These are phyloP conservation scores for Charanyca ferruginea DNA, from an alignment of 2,888 invertebrate species.

Conservation along the genomic window DNA sequence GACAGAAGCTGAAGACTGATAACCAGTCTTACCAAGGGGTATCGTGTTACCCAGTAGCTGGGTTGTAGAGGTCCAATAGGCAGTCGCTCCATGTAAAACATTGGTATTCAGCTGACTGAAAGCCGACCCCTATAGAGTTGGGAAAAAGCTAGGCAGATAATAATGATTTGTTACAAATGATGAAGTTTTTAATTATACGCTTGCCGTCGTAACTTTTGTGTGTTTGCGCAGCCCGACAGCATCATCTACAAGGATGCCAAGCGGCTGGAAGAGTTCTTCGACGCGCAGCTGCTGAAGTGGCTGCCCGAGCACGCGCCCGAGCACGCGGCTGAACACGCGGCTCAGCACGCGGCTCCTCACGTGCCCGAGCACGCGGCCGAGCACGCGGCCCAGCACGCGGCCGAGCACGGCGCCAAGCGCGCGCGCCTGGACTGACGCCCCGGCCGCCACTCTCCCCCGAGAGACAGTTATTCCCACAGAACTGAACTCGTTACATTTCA, in stretches of 20 bases:
- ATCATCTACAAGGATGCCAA: constrained; percentile 95
- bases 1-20: too few species aligned
- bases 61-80: too few species aligned
- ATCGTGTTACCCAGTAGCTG: too few species aligned
- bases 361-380: constrained; percentile 93
- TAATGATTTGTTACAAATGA: too few species aligned
- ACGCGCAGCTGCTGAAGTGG: constrained; percentile 95
- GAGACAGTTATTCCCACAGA: neutral
- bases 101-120: too few species aligned
- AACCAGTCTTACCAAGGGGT: too few species aligned
- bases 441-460: too few species aligned
- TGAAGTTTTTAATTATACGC: too few species aligned
- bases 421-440: constrained; percentile 73
- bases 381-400: too few species aligned
- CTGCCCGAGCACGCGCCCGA: constrained; percentile 93
- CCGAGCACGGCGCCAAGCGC: constrained; percentile 83
- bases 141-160: too few species aligned
- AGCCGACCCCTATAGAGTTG: too few species aligned
- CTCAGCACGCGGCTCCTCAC: constrained; percentile 95
- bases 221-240: constrained; percentile 92
- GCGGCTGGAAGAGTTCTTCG: constrained; percentile 96
- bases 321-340: constrained; percentile 56
- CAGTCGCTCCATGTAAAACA: too few species aligned
- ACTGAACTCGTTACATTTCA: neutral
- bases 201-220: constrained; percentile 30